These are phyloP conservation scores for Megaceryle maxima DNA, from an alignment of 2,113 vertebrate genomes.

Conservation along the genomic window DNA sequence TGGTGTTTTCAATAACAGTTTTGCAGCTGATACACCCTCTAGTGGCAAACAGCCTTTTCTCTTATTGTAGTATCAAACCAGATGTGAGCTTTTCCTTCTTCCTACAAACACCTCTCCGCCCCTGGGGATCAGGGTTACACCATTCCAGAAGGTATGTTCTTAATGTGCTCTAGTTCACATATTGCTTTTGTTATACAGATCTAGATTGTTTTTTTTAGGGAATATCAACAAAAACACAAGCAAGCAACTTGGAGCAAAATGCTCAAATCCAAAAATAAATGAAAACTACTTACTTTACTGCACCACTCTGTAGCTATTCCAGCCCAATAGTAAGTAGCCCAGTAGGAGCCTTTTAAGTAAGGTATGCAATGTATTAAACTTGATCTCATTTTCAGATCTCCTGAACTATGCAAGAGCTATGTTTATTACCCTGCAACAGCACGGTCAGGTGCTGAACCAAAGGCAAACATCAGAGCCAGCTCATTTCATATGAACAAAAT, in stretches of 20 bases:
- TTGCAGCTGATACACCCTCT: constrained; percentile 42
- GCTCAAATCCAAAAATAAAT: neutral
- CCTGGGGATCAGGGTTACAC: neutral
- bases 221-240: neutral
- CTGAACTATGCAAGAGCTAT: neutral
- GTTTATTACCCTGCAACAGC: neutral
- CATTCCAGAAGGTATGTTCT: neutral
- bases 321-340: neutral
- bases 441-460: neutral
- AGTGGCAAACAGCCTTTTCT: constrained; percentile 20
- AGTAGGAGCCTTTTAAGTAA: constrained; percentile 10
- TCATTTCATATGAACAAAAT: neutral
- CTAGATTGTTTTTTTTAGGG: neutral
- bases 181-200: neutral
- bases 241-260: neutral
- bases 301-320: neutral
- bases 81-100: neutral
- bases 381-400: constrained; percentile 34
- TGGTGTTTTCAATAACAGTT: neutral
- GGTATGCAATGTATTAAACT: neutral
- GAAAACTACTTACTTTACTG: neutral
- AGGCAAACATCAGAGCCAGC: neutral
- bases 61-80: neutral
- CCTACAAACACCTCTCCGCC: neutral
- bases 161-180: neutral